Base-by-base conservation (phyloP, 2,797 vertebrate species). In the Danionella dracula region DNA sequence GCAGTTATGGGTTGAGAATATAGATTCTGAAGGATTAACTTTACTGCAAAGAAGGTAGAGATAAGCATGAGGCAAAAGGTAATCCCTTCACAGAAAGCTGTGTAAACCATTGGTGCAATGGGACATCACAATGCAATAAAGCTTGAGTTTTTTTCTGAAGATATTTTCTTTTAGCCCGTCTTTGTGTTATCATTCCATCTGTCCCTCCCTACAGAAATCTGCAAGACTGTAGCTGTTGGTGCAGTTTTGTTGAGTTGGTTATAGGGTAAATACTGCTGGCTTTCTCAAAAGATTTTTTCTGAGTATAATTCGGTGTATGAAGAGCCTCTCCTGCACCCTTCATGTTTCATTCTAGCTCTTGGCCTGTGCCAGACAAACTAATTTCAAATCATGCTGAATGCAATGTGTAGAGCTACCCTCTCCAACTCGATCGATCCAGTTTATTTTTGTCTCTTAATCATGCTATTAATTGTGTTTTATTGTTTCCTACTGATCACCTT, bases 61-160 rank as follows among this genome's bases (percentile, higher is more conserved):
- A 73, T 58, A 60, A 72, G 53, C 62, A 48, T 23, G 48, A 64
- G 65, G 57, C 38, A 55, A 71, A 69, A 54, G 40, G 23, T 71
- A 73, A 72, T 73, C 42, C 68, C 35, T 38, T 73, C 31, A 51
- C 12, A 2, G 27, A 63, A 59, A 51, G 45, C 48, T 38, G 32
- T 63, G 58, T 68, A 68, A 69, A 73, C 53, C 55, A 48, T 74
- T 68, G 67, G 32, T 61, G 61, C 53, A 29, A 41, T 29, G 57
- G 54, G 65, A 73, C 64, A 62, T 60, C 70, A 68, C 74, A 69
- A 66, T 59, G 50, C 44, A 40, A 21, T 37, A 73, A 69, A 63
- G 38, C 64, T 53, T 62, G 51, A 38, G 40, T 40, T 44, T 60
- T 65, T 56, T 55, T 62, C 35, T 74, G 73, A 68, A 38, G 54